Evolutionary conservation across 2,797 vertebrate species (phyloP).

Genomic region (Chiroxiphia lanceolata): DNA sequence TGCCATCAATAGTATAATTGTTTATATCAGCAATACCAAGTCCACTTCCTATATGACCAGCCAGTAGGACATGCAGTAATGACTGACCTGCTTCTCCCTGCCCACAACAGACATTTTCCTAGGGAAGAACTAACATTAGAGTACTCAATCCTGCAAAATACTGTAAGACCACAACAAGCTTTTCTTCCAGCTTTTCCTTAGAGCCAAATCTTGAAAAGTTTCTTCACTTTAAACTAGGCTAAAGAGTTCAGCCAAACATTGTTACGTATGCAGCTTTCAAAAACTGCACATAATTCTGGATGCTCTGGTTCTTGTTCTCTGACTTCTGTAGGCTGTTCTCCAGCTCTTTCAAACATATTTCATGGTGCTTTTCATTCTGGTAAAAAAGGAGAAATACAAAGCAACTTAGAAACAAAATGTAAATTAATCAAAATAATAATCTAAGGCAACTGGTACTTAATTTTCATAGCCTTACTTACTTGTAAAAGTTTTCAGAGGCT

Average conservation of each 20-base stretch:
- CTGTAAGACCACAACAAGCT: background rate
- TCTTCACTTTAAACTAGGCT: background rate
- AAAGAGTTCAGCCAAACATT: constrained; percentile 82
- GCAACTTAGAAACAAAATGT: background rate
- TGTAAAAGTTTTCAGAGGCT: background rate
- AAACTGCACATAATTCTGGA: constrained; percentile 88
- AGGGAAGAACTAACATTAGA: background rate
- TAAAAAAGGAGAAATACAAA: constrained; percentile 4
- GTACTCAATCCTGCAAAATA: background rate
- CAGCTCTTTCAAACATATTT: constrained; percentile 84
- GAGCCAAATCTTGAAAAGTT: background rate
- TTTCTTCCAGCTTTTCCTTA: background rate
- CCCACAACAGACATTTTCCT: background rate
- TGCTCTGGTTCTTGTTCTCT: constrained; percentile 85
- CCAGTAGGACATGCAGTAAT: background rate
- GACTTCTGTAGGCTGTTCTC: constrained; percentile 86
- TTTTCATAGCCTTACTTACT: background rate
- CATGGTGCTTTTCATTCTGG: constrained; percentile 81
- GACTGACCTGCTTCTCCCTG: background rate
- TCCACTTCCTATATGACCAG: background rate
- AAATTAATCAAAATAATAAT: background rate
- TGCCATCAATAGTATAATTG: background rate
- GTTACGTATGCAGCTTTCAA: constrained; percentile 85
- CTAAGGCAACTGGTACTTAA: background rate
- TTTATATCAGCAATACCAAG: background rate